phyloP scores from a whole-genome alignment of 1,140 invertebrate species.

The Carcinoscorpius rotundicauda region DNA sequence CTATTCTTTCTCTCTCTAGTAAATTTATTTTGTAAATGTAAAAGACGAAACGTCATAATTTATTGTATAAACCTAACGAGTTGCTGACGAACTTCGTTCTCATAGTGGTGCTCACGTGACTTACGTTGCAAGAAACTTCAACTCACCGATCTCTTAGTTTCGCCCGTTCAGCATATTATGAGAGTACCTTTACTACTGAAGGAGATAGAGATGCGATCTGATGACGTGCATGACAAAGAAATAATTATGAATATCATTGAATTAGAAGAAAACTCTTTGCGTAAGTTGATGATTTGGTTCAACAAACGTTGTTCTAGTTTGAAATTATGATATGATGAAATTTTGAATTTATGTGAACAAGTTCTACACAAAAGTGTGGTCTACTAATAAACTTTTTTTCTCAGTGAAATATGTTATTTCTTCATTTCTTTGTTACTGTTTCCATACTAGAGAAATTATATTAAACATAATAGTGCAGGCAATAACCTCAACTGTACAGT shows the following conservation, averaged over 20 bases:
- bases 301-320: too few relatives aligned
- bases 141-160: conserved; percentile 50
- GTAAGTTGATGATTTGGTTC: conserved; percentile 35
- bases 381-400: too few relatives aligned
- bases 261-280: conserved; percentile 47
- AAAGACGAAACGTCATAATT: conserved; percentile 1
- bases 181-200: conserved; percentile 51
- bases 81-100: conserved; percentile 7
- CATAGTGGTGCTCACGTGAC: conserved; percentile 46
- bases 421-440: too few relatives aligned
- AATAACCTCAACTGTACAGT: too few relatives aligned
- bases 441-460: too few relatives aligned
- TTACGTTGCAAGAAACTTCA: conserved; percentile 49
- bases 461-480: too few relatives aligned
- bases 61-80: conserved; percentile 5
- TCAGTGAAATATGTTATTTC: too few relatives aligned
- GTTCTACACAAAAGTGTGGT: too few relatives aligned
- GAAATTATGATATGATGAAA: too few relatives aligned
- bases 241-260: conserved; percentile 45
- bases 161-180: conserved; percentile 56
- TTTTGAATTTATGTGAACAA: too few relatives aligned
- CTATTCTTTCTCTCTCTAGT: not conserved
- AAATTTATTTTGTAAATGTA: not conserved
- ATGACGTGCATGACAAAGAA: conserved; percentile 40
- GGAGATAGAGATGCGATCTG: conserved; percentile 46